Evolutionary conservation across 2,113 vertebrate genomes (phyloP).

Genomic region (Tragulus kanchil): DNA sequence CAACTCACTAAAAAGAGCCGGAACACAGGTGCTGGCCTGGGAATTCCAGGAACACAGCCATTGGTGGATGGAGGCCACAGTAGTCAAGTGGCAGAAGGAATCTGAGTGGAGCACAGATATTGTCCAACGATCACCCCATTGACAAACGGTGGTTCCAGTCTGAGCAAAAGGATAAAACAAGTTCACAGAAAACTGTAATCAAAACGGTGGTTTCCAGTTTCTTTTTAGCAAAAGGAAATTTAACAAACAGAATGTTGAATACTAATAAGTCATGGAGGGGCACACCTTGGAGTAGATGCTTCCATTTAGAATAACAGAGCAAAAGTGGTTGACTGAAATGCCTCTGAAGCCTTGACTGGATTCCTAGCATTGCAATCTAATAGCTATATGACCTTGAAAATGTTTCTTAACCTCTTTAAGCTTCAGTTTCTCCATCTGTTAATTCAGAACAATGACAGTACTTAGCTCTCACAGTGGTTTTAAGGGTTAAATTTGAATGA

Average conservation of each 20-base stretch:
- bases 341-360: slow-evolving; percentile 33
- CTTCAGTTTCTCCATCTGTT: neutral
- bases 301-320: slow-evolving; percentile 14
- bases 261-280: neutral
- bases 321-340: slow-evolving; percentile 5
- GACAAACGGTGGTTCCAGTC: neutral
- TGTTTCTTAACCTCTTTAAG: neutral
- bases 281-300: neutral
- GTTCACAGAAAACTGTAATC: slow-evolving; percentile 27
- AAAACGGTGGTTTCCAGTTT: too few species aligned
- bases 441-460: slow-evolving; percentile 43
- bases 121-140: neutral
- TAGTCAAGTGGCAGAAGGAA: neutral
- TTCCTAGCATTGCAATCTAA: neutral
- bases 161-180: neutral
- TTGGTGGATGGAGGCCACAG: neutral
- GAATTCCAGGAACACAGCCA: neutral
- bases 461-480: neutral
- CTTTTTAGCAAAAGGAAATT: too few species aligned
- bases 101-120: neutral
- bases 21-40: neutral
- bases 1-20: neutral
- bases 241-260: too few species aligned
- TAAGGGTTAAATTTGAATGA: slow-evolving; percentile 22
- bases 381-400: slow-evolving; percentile 22